Evolutionary conservation across 2,113 vertebrate species (phyloP).

Genomic region (Coptodon rendalli): DNA sequence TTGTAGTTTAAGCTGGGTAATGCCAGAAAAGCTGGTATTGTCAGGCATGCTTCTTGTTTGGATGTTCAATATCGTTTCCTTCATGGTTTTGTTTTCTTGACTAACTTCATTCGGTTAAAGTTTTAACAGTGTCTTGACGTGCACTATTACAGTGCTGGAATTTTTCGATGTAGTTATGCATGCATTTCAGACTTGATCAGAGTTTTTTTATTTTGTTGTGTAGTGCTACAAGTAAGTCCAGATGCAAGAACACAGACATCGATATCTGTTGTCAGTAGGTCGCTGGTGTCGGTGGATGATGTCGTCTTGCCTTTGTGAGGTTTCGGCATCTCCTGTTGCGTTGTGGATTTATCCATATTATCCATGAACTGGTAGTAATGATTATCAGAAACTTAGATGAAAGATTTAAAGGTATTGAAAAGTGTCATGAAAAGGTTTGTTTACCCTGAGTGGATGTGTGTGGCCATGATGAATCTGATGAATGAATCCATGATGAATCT

Average conservation of each 20-base stretch:
- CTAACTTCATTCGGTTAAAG: neutral
- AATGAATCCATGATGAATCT: neutral
- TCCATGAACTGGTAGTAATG: neutral
- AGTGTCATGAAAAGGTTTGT: neutral
- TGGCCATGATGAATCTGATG: neutral
- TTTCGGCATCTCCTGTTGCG: neutral
- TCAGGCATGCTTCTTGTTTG: neutral
- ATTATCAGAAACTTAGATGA: neutral
- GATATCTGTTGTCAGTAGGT: neutral
- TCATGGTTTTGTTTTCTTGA: neutral
- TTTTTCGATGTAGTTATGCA: neutral
- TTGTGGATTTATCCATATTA: neutral
- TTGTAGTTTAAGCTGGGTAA: rapidly evolving
- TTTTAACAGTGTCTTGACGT: neutral
- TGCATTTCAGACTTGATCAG: rapidly evolving
- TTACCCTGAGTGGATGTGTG: neutral
- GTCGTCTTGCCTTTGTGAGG: neutral
- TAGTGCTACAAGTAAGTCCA: neutral
- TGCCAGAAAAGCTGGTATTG: neutral
- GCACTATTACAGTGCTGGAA: neutral
- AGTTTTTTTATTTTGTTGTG: rapidly evolving
- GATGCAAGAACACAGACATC: rapidly evolving
- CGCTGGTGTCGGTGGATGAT: neutral
- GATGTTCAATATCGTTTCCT: rapidly evolving
- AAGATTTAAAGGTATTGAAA: neutral